Evolutionary conservation across 2,888 invertebrate genomes (phyloP).

Genomic region (Ophraella communa): DNA sequence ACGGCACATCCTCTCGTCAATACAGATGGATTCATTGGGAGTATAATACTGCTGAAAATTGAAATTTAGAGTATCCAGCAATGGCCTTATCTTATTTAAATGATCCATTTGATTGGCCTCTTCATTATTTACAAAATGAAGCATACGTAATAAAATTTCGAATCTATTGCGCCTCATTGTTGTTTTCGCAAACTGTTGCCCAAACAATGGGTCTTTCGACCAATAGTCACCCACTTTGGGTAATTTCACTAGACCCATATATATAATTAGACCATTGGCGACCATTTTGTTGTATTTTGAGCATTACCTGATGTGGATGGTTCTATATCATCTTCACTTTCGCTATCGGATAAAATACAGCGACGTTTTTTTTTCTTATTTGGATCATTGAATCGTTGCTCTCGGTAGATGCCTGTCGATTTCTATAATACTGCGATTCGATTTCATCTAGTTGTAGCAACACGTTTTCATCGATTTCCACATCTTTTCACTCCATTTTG

Average conservation of each 20-base stretch:
- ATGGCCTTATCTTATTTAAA: slow-evolving; percentile 1
- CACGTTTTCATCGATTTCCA: not conserved
- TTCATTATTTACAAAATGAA: not conserved
- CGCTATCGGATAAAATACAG: not conserved
- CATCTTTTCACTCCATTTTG: not conserved
- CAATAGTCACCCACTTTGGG: not conserved
- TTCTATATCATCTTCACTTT: not conserved
- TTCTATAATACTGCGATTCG: slow-evolving; percentile 1
- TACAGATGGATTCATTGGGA: not conserved
- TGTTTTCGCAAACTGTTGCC: not conserved
- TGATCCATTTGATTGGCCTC: not conserved
- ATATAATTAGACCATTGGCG: not conserved
- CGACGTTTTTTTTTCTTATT: not conserved
- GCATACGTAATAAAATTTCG: not conserved
- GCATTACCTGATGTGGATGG: not conserved
- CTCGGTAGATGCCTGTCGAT: not conserved
- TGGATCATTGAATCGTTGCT: not conserved
- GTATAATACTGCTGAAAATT: not conserved
- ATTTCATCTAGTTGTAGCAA: not conserved
- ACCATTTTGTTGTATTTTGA: not conserved
- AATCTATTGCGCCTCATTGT: not conserved
- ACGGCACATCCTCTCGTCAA: not conserved
- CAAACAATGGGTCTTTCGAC: no score
- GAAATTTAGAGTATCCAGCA: not conserved
- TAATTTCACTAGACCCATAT: not conserved